A percentile compares a stretch with the other conserved stretches of the same genome.
These are phyloP conservation scores for Galaxias olidus DNA, from an alignment of 2,797 vertebrate genomes.

Conservation along the genomic window DNA sequence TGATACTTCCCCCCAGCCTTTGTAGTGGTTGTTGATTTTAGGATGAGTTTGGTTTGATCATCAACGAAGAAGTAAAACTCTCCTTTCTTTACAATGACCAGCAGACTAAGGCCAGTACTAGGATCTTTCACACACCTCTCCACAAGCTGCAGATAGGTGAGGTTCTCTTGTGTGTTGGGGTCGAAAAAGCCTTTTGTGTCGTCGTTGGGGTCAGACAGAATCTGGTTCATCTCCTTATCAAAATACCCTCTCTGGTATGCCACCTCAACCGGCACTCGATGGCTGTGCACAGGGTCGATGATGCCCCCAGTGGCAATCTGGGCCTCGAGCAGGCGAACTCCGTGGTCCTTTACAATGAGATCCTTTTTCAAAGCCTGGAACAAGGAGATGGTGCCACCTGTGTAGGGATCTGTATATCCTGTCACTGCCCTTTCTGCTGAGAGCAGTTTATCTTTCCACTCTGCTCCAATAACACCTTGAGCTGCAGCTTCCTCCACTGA, in stretches of 20 bases:
- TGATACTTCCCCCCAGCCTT: conserved; percentile 60
- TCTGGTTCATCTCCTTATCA: conserved; percentile 66
- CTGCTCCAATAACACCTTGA: conserved; percentile 64
- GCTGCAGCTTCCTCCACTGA: conserved; percentile 74
- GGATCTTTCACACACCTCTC: conserved; percentile 73
- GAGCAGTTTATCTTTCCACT: conserved; percentile 73
- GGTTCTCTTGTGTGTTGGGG: conserved; percentile 80
- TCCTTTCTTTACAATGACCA: conserved; percentile 70
- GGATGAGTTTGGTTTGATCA: conserved; percentile 50
- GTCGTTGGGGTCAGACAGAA: conserved; percentile 67
- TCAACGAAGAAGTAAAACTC: conserved; percentile 66
- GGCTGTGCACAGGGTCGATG: conserved; percentile 73
- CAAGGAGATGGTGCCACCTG: conserved; percentile 67
- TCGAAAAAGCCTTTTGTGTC: conserved; percentile 81
- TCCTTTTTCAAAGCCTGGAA: conserved; percentile 82
- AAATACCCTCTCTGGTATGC: conserved; percentile 77
- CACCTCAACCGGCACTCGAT: conserved; percentile 72
- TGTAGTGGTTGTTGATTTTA: conserved; percentile 40
- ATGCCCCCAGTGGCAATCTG: conserved; percentile 80
- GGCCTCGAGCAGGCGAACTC: conserved; percentile 75
- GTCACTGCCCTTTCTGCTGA: conserved; percentile 70
- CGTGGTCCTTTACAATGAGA: conserved; percentile 69
- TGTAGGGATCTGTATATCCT: conserved; percentile 79
- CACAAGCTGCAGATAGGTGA: conserved; percentile 78
- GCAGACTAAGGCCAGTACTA: conserved; percentile 69